Evolutionary conservation across 2,888 invertebrate genomes (phyloP).

Genomic region (Mesorhabditis spiculigera): DNA sequence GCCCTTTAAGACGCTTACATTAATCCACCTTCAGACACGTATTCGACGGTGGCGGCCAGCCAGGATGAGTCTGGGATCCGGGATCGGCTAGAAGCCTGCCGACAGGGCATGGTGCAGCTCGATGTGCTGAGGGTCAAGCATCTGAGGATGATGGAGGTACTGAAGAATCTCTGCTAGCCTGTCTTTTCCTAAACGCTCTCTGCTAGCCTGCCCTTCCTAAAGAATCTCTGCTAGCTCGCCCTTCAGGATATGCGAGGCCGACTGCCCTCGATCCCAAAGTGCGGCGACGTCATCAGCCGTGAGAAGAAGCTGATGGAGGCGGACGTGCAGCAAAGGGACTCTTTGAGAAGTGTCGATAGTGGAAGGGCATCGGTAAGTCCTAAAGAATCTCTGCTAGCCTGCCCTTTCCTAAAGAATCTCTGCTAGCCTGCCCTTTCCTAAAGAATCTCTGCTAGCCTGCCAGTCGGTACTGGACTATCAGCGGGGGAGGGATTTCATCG

Average conservation of each 20-base stretch:
- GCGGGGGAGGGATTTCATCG: too few relatives aligned
- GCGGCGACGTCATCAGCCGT: constrained; percentile 28
- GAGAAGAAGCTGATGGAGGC: constrained; percentile 22
- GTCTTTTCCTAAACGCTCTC: background rate
- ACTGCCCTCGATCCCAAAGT: constrained; percentile 31
- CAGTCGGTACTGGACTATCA: too few relatives aligned
- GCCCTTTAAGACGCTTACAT: too few relatives aligned
- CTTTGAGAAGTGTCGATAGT: constrained; percentile 16
- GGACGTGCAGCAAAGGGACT: constrained; percentile 25
- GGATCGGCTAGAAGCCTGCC: constrained; percentile 34
- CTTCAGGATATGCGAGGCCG: constrained; percentile 27
- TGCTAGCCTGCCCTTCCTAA: background rate
- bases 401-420: too few relatives aligned
- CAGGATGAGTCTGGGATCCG: constrained; percentile 15
- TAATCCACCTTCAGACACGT: background rate
- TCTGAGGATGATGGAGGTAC: constrained; percentile 26
- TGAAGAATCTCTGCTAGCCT: background rate
- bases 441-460: too few relatives aligned
- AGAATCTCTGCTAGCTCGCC: too few relatives aligned
- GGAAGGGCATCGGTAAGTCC: constrained; percentile 5
- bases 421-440: too few relatives aligned
- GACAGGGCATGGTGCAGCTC: constrained; percentile 34
- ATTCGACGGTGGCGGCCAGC: background rate
- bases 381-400: background rate
- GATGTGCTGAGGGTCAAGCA: constrained; percentile 30